phyloP scores from a whole-genome alignment of 2,888 invertebrate species.

The Esperia sulphurella region DNA sequence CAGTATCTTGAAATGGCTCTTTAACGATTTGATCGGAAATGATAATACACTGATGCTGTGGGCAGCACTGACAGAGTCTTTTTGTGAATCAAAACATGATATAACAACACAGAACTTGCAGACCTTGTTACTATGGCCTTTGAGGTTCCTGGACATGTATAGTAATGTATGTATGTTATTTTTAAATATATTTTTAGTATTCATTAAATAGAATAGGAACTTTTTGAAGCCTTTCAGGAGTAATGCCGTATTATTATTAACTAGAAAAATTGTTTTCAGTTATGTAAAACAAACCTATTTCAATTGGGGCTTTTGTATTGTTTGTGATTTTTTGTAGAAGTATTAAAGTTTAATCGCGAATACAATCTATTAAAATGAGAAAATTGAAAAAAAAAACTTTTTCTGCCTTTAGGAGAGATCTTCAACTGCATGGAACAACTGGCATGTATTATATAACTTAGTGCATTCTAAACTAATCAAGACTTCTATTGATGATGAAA shows the following conservation, averaged over 20 bases:
- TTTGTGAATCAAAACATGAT: conserved; percentile 23
- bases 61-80: conserved; percentile 42
- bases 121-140: conserved; percentile 48
- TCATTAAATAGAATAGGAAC: too few relatives aligned
- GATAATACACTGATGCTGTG: conserved; percentile 40
- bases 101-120: conserved; percentile 18
- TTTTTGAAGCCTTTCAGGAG: too few relatives aligned
- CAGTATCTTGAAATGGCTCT: conserved; percentile 19
- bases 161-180: conserved; percentile 36
- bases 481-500: conserved; percentile 19
- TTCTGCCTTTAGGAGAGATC: conserved; percentile 35
- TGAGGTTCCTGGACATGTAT: conserved; percentile 31
- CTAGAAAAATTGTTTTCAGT: too few relatives aligned
- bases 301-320: too few relatives aligned
- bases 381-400: not conserved
- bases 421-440: conserved; percentile 38
- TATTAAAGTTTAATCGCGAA: too few relatives aligned
- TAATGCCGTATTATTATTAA: too few relatives aligned
- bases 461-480: conserved; percentile 21
- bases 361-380: too few relatives aligned
- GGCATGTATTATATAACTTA: conserved; percentile 24
- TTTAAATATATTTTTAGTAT: too few relatives aligned
- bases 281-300: too few relatives aligned
- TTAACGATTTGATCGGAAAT: conserved; percentile 27
- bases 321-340: too few relatives aligned